Evolutionary conservation across 2,113 vertebrate species (phyloP), one percentile per base, ranked within the genome.

Genomic region (Psammodynastes pulverulentus): DNA sequence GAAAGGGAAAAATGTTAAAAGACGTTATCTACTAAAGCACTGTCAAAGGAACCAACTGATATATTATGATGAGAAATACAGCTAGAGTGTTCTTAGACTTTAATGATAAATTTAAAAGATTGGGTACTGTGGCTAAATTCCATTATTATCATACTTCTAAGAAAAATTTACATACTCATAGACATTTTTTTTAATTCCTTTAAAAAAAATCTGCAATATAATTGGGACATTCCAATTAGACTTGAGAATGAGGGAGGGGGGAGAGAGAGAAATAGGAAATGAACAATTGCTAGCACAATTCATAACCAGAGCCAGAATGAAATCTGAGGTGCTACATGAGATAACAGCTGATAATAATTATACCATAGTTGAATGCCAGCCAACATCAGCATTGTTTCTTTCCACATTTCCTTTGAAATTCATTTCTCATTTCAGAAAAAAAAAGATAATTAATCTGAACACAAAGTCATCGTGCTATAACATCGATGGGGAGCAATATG

Each of bases 81-180:
- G 3, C 21, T 89, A 29, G 39, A 85, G 0, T 10, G 15, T 4
- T 93, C 29, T 87, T 90, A 91, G 51, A 3, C 39, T 87, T 67
- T 89, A 94, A 93, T 90, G 13, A 5, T 92, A 94, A 86, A 79
- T 58, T 92, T 89, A 94, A 94, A 34, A 58, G 15, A 84, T 45
- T 62, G 21, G 9, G 7, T 5, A 45, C 43, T 91, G 9, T 93
- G 1, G 1, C 56, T 94, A 91, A 86, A 94, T 93, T 94, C 43
- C 7, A 67, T 93, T 43, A 87, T 53, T 87, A 6, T 9, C 72
- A 52, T 29, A 87, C 8, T 43, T 58, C 13, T 91, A 26, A 79
- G 19, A 45, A 92, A 90, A 79, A 85, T 84, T 93, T 26, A 92
- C 3, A 52, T 6, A 51, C 72, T 91, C 51, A 21, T 85, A 90